These are phyloP conservation scores for Euplagia quadripunctaria DNA, from an alignment of 2,888 invertebrate species.

Conservation along the genomic window DNA sequence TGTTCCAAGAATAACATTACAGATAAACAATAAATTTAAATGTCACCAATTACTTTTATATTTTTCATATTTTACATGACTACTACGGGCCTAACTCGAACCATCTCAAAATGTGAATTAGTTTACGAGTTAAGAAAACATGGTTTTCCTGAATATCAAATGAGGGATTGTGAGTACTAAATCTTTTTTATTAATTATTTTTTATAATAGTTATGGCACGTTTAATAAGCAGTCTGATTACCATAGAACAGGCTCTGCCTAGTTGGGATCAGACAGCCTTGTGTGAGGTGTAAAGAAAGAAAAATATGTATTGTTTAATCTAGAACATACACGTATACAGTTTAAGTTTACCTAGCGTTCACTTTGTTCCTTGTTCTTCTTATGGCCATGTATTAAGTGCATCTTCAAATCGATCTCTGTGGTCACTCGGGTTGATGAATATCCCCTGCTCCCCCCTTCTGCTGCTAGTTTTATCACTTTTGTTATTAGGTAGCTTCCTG, in stretches of 20 bases:
- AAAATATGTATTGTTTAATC: neutral
- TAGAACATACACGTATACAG: neutral
- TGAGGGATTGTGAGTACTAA: conserved; percentile 66
- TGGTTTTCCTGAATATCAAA: conserved; percentile 62
- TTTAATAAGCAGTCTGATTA: no score
- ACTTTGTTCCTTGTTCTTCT: neutral
- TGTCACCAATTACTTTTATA: conserved; percentile 49
- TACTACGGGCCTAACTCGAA: conserved; percentile 39
- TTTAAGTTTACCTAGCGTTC: neutral
- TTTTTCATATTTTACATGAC: conserved; percentile 40
- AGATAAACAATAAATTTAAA: conserved; percentile 28
- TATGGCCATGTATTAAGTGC: neutral
- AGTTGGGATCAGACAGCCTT: no score
- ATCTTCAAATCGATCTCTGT: neutral
- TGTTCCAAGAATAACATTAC: neutral
- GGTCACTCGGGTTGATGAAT: no score
- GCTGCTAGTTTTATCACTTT: neutral
- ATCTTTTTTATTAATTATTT: neutral
- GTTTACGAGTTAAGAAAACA: conserved; percentile 59
- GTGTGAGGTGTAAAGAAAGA: neutral
- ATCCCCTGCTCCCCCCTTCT: no score
- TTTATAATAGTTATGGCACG: neutral
- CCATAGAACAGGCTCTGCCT: no score
- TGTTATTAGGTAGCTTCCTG: neutral
- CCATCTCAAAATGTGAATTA: conserved; percentile 63